These are phyloP conservation scores for Guaruba guarouba DNA, from an alignment of 2,113 vertebrate genomes.

Conservation along the genomic window DNA sequence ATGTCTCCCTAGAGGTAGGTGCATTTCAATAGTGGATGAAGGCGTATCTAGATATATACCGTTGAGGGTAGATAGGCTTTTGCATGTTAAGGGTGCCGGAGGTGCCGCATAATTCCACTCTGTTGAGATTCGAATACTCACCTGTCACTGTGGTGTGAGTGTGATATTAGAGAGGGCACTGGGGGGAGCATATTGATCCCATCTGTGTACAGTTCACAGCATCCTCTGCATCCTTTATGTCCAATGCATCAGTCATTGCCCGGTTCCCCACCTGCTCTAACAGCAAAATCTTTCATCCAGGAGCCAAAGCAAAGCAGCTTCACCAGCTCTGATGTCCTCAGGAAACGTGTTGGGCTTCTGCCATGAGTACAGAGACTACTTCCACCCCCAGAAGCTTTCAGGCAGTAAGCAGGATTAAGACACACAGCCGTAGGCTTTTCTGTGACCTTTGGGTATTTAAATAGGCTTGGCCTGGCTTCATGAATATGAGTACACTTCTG, in stretches of 20 bases:
- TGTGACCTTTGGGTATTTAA: slow-evolving; percentile 53
- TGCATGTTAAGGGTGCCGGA: background rate
- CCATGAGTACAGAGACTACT: slow-evolving; percentile 14
- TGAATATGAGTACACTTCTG: background rate
- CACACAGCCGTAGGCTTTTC: background rate
- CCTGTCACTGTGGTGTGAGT: slow-evolving; percentile 23
- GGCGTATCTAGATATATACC: background rate
- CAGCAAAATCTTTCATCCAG: slow-evolving; percentile 46
- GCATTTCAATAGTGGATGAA: slow-evolving; percentile 40
- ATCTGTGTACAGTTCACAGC: slow-evolving; percentile 8
- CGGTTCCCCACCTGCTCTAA: background rate
- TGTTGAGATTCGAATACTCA: slow-evolving; percentile 44
- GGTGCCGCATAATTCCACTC: slow-evolving; percentile 41
- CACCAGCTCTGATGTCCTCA: slow-evolving; percentile 36
- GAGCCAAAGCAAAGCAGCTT: slow-evolving; percentile 39
- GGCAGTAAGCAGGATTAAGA: slow-evolving; percentile 43
- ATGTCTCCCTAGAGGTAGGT: background rate
- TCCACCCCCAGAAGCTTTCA: slow-evolving; percentile 43
- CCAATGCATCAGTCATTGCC: background rate
- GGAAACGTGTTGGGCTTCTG: slow-evolving; percentile 39
- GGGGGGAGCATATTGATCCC: slow-evolving; percentile 39
- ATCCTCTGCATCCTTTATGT: slow-evolving; percentile 29
- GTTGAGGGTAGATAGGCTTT: slow-evolving; percentile 14
- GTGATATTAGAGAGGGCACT: background rate
- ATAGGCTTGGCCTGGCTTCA: slow-evolving; percentile 9